Evolutionary conservation across 2,113 vertebrate species (phyloP), one percentile per base, ranked within the genome.

Genomic region (Thamnophis sirtalis): DNA sequence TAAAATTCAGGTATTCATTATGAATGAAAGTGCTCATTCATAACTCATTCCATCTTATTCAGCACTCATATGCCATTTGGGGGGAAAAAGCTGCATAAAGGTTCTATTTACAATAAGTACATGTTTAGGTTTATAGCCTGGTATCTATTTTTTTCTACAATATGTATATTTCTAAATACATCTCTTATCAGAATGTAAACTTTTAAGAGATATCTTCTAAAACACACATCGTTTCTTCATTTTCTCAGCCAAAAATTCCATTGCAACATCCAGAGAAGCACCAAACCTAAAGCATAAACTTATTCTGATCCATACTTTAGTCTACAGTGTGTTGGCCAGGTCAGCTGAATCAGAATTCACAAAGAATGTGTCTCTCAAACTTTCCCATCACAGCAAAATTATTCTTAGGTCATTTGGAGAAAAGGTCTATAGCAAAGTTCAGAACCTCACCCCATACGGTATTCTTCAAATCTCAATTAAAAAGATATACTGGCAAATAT

Each of bases 401-500:
- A 49, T 28, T 73, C 19, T 51, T 68, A 43, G 48, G 9, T 90
- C 93, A 93, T 92, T 90, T 38, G 56, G 43, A 48, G 17, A 80
- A 80, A 38, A 80, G 17, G 33, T 38, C 33, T 93, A 86, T 86
- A 91, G 95, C 92, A 88, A 85, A 96, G 90, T 92, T 94, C 85
- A 89, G 28, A 93, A 90, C 43, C 87, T 94, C 15, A 87, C 9
- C 48, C 91, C 88, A 90, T 94, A 86, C 10, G 91, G 7, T 33
- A 9, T 26, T 86, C 11, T 92, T 49, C 73, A 90, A 84, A 50
- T 24, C 26, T 53, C 28, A 84, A 24, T 84, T 84, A 80, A 80
- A 84, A 50, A 0, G 21, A 58, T 26, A 33, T 33, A 19, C 2
- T 13, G 24, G 13, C 84, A 86, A 22, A 11, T 63, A 11, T 56